Evolutionary conservation across 2,113 vertebrate species (phyloP).

Genomic region (Anhinga anhinga): DNA sequence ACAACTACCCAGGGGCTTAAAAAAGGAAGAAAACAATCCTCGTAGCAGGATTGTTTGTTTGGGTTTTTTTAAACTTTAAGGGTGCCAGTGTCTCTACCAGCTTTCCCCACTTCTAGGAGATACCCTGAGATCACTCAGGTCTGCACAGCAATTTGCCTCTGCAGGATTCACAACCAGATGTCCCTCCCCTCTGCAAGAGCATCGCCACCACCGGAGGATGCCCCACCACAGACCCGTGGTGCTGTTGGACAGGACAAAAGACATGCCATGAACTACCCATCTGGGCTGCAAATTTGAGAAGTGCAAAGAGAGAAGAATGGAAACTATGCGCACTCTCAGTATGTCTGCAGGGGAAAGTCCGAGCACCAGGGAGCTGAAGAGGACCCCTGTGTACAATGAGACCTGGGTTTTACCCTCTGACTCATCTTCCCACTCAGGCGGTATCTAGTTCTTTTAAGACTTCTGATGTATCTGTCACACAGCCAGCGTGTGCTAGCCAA

Average conservation of each 20-base stretch:
- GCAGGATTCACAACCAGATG: not conserved
- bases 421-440: not conserved
- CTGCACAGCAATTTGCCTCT: not conserved
- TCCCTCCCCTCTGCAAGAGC: not conserved
- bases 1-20: not conserved
- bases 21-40: not conserved
- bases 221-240: not conserved
- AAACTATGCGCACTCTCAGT: not conserved
- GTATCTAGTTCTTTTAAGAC: not conserved
- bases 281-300: not conserved
- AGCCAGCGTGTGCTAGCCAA: not conserved
- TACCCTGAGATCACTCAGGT: not conserved
- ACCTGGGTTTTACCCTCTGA: conserved; percentile 38
- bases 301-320: not conserved
- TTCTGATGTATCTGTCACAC: not conserved
- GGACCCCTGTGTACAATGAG: not conserved
- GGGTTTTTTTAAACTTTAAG: not conserved
- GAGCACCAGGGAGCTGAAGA: not conserved
- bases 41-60: not conserved
- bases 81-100: not conserved
- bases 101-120: not conserved
- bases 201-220: not conserved
- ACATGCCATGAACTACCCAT: not conserved
- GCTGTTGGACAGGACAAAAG: not conserved
- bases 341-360: conserved; percentile 48